Percentiles rank a stretch among this genome's conserved stretches.
phyloP scores from a whole-genome alignment of 1,140 invertebrate genomes.

The Cheumatopsyche charites region DNA sequence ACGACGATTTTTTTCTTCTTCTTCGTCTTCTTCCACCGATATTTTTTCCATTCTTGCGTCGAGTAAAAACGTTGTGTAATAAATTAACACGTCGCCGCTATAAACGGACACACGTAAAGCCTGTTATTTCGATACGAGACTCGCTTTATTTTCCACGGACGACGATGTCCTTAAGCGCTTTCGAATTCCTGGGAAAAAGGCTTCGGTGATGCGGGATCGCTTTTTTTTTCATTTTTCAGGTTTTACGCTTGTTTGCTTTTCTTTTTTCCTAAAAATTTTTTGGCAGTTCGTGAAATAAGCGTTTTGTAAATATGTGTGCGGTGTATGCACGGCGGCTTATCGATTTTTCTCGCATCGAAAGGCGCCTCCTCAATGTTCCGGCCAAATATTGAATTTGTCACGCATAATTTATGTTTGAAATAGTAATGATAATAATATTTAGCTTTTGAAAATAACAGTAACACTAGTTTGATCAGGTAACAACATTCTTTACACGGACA shows the following conservation, averaged over 20 bases:
- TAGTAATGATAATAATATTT: constrained; percentile 34
- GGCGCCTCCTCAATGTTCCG: background rate
- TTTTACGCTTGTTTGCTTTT: too few species aligned
- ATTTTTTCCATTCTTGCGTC: background rate
- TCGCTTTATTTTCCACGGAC: too few species aligned
- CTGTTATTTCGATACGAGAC: too few species aligned
- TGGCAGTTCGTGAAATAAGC: too few species aligned
- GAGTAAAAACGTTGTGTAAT: constrained; percentile 30
- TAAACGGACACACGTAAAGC: background rate
- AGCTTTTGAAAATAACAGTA: constrained; percentile 15
- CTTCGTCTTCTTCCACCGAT: background rate
- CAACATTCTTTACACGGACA: constrained; percentile 34
- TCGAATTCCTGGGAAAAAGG: too few species aligned
- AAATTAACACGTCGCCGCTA: constrained; percentile 26
- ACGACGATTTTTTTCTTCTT: background rate
- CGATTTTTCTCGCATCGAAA: too few species aligned
- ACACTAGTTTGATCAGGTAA: constrained; percentile 32
- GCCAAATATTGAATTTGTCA: constrained; percentile 19
- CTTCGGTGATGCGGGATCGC: too few species aligned
- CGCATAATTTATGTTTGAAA: constrained; percentile 25
- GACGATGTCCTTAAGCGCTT: too few species aligned
- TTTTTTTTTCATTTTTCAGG: too few species aligned
- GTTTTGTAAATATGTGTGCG: too few species aligned
- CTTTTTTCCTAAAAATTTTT: too few species aligned
- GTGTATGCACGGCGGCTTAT: too few species aligned